Base-by-base conservation (phyloP, 2,888 invertebrate genomes). In the Lasioglossum marginatum region DNA sequence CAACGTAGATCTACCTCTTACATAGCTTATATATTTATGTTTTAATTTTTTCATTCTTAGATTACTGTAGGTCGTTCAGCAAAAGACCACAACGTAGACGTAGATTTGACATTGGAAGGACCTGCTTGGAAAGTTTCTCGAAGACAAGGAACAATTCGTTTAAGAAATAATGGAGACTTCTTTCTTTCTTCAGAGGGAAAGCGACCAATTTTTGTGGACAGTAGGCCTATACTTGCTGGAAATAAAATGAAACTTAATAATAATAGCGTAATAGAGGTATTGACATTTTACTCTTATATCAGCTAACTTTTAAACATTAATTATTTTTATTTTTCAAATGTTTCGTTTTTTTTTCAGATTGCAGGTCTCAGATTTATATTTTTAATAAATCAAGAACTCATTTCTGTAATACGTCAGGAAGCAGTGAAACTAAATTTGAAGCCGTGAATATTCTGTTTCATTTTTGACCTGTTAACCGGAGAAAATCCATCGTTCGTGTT, bases 121-220 rank as follows among this genome's bases (percentile, higher is more conserved):
- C 99, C 99, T 0, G 98, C 99, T 0, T 98, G 98, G 95, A 99
- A 99, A 95, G 97, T 99, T 66, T 99, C 99, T 0, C 96, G 99
- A 70, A 97, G 98, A 88, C 99, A 99, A 95, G 99, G 98, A 12
- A 98, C 98, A 2, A 98, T 99, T 87, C 96, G 97, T 74, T 96
- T 99, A 87, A 96, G 98, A 78, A 98, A 98, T 95, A 98, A 98
- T 89, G 99, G 99, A 0, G 99, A 99, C 94, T 99, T 99, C 95
- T 98, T 98, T 94, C 96, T 99, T 92, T 97, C 98, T 34, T 99
- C 99, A 72, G 99, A 99, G 95, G 99, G 99, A 34, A 98, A 99
- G 94, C 96, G 99, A 85, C 98, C 99, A 3, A 97, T 99, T 92
- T 99, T 98, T 95, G 98, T 99, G 8, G 99, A 99, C 95, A 99